Conservation (phyloP, 2,888 invertebrate species). For the Eupithecia abbreviata region DNA sequence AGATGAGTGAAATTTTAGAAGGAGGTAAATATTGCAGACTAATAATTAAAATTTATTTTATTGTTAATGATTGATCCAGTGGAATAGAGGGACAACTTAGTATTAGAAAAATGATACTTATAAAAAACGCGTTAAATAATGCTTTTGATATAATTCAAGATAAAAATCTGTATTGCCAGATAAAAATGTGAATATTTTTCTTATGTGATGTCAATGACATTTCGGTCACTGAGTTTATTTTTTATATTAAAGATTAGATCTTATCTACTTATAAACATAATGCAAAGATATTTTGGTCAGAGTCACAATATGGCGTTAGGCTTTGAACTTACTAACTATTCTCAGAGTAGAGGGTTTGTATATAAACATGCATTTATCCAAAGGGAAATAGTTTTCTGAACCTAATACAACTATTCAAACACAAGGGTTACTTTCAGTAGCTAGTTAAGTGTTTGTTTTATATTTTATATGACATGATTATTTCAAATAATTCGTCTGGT, state of each 20-base stretch:
- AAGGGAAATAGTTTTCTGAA: constrained; percentile 74
- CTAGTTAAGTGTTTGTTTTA: constrained; percentile 75
- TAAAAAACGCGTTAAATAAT: constrained; percentile 64
- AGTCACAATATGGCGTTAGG: constrained; percentile 63
- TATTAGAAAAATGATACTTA: constrained; percentile 73
- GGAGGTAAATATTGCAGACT: constrained; percentile 67
- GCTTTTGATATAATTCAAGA: constrained; percentile 78
- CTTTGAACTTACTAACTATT: constrained; percentile 66
- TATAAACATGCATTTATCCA: constrained; percentile 80
- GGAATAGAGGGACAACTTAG: constrained; percentile 79
- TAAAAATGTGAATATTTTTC: constrained; percentile 84
- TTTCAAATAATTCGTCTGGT: constrained; percentile 77
- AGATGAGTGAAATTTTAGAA: constrained; percentile 84
- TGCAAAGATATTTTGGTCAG: constrained; percentile 74
- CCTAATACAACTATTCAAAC: constrained; percentile 67
- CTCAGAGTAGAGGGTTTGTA: constrained; percentile 71
- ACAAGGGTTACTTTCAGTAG: constrained; percentile 73
- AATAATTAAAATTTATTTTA: constrained; percentile 80
- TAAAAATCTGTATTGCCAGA: constrained; percentile 83
- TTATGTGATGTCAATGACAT: constrained; percentile 81
- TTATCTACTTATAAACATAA: constrained; percentile 64
- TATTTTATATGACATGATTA: constrained; percentile 69
- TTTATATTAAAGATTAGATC: constrained; percentile 80
- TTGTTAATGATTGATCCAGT: constrained; percentile 77
- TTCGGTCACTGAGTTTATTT: constrained; percentile 81